Evolutionary conservation across 2,888 invertebrate genomes (phyloP), one percentile per base, ranked within the genome.

Genomic region (Pegoplata infirma): DNA sequence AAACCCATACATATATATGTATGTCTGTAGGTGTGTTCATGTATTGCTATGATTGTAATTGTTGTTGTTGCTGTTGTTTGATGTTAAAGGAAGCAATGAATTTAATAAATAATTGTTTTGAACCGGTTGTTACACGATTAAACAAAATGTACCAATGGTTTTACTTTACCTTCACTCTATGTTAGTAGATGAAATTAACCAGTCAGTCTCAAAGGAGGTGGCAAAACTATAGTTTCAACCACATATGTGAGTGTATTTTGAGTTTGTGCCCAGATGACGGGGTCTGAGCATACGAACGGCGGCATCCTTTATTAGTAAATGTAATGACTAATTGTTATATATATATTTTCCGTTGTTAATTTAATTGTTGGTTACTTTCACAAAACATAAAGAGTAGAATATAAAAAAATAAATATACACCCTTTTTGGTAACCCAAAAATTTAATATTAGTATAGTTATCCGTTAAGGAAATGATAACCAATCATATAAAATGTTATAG

Each of bases 251-350:
- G 36, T 58, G 19, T 49, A 14, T 28, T 47, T 56, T 19, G 56
- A 19, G 2, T 25, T 14, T 66, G n/a, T 14, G 17, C 58, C 67
- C 79, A 79, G 75, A 75, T 79, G 75, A 79, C 79, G 71, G 66
- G 59, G 55, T 40, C 21, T 40, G 21, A 47, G 7, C 16, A 14
- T 17, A 32, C 25, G n/a, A n/a, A 72, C 40, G 67, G 51, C 67
- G 71, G 79, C 67, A 67, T 79, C 71, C 63, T 72, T 63, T n/a
- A n/a, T n/a, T 46, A 72, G 36, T 74, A 53, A n/a, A 28, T 64
- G 56, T 71, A 69, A 67, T 82, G 84, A 83, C 84, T 85, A 85
- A 86, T 86, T 86, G 84, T 86, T 86, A 86, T 83, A 86, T 86
- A 86, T 86, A 85, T 82, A 84, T 85, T 85, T 84, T 56, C 55